Conservation (phyloP, 2,888 invertebrate genomes). For the Sussaba pulchella region DNA sequence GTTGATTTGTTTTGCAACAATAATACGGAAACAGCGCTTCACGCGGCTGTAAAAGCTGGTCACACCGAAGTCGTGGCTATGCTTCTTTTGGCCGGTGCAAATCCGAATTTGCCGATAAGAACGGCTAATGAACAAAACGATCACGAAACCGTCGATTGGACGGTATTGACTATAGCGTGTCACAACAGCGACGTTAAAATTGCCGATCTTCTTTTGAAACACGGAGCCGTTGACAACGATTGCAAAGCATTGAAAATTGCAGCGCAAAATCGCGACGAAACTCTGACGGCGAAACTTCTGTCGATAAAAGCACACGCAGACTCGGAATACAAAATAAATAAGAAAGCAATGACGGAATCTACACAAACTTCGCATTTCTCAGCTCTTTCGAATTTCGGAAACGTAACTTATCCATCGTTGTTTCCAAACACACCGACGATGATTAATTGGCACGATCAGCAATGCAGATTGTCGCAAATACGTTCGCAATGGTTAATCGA, state of each 20-base stretch:
- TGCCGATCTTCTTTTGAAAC: constrained; percentile 91
- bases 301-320: constrained; percentile 96
- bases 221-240: constrained; percentile 95
- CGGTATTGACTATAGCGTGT: constrained; percentile 90
- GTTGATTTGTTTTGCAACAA: constrained; percentile 91
- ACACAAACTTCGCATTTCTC: constrained; percentile 86
- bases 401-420: constrained; percentile 91
- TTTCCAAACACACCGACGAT: constrained; percentile 94
- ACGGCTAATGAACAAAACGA: constrained; percentile 84
- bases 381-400: constrained; percentile 85
- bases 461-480: constrained; percentile 89
- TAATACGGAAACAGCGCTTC: constrained; percentile 92
- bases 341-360: constrained; percentile 91
- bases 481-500: constrained; percentile 93
- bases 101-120: constrained; percentile 91
- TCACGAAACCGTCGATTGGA: constrained; percentile 85
- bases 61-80: constrained; percentile 90
- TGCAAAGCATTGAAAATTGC: constrained; percentile 93
- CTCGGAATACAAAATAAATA: constrained; percentile 96
- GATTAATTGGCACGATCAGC: constrained; percentile 96
- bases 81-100: constrained; percentile 92
- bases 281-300: constrained; percentile 92
- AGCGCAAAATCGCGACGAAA: constrained; percentile 90
- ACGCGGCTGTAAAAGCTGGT: constrained; percentile 91
- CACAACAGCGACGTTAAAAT: constrained; percentile 88